phyloP scores from a whole-genome alignment of 2,797 vertebrate genomes.

The Ceyx erithaca region DNA sequence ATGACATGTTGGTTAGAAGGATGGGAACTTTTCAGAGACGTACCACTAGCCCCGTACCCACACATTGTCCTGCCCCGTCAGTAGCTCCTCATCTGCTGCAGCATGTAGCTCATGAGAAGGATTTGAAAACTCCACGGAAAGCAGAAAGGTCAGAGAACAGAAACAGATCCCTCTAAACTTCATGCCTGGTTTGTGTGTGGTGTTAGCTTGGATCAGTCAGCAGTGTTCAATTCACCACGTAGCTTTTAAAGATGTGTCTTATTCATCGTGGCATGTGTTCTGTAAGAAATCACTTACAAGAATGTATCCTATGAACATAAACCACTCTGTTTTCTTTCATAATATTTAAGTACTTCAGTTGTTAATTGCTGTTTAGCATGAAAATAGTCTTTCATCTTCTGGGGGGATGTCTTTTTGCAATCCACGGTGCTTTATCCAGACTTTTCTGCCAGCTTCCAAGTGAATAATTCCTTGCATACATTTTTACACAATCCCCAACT shows the following conservation, averaged over 20 bases:
- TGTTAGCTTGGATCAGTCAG: constrained; percentile 13
- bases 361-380: constrained; percentile 38
- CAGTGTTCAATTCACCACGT: background rate
- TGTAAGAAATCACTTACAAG: constrained; percentile 17
- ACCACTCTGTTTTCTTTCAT: background rate
- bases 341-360: constrained; percentile 19
- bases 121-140: background rate
- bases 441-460: background rate
- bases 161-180: constrained; percentile 53
- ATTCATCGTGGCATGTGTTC: constrained; percentile 19
- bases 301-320: constrained; percentile 4
- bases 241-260: background rate
- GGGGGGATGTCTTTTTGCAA: constrained; percentile 5
- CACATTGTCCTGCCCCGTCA: constrained; percentile 78
- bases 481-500: background rate
- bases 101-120: background rate
- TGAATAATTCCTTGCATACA: background rate
- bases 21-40: constrained; percentile 81
- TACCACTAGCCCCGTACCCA: constrained; percentile 45
- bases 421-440: background rate
- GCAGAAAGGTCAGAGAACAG: constrained; percentile 46
- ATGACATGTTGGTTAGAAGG: constrained; percentile 88
- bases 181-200: constrained; percentile 51
- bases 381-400: constrained; percentile 23
- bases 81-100: constrained; percentile 19